phyloP scores from a whole-genome alignment of 1,140 invertebrate genomes.

The Pseudomyrmex concolor region DNA sequence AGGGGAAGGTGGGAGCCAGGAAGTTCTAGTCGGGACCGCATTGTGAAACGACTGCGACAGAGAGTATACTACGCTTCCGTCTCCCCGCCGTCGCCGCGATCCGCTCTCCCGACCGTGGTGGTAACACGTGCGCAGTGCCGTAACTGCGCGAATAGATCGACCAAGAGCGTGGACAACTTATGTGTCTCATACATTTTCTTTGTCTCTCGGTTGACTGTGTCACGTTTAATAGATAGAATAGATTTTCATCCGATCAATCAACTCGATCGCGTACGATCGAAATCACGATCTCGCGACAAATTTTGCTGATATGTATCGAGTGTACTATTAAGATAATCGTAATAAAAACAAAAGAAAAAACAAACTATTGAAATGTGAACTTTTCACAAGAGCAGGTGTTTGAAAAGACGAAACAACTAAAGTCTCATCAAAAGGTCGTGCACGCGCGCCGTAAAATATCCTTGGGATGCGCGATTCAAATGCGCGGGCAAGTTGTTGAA shows the following conservation, averaged over 20 bases:
- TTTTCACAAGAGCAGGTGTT: not conserved
- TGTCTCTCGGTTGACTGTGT: constrained; percentile 1
- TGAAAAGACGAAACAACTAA: not conserved
- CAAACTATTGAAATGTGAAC: not conserved
- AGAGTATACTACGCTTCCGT: constrained; percentile 34
- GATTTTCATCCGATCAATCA: too few species aligned
- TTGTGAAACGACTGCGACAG: constrained; percentile 53
- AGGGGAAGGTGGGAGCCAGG: constrained; percentile 32
- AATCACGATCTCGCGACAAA: too few species aligned
- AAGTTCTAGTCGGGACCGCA: constrained; percentile 43
- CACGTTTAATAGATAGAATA: not conserved
- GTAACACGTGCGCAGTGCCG: constrained; percentile 47
- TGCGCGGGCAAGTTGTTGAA: not conserved
- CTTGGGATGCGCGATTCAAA: not conserved
- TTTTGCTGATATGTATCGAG: too few species aligned
- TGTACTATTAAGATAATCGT: too few species aligned
- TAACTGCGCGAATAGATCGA: constrained; percentile 12
- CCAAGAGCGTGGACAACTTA: constrained; percentile 1
- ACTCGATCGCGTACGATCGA: too few species aligned
- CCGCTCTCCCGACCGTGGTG: constrained; percentile 22
- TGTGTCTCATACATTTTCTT: constrained; percentile 26
- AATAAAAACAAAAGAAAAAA: too few species aligned
- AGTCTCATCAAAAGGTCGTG: constrained; percentile 21
- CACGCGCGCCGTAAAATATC: constrained; percentile 23
- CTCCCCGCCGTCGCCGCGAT: not conserved